Conservation (phyloP, 2,797 vertebrate genomes). For the Rhinella marina region DNA sequence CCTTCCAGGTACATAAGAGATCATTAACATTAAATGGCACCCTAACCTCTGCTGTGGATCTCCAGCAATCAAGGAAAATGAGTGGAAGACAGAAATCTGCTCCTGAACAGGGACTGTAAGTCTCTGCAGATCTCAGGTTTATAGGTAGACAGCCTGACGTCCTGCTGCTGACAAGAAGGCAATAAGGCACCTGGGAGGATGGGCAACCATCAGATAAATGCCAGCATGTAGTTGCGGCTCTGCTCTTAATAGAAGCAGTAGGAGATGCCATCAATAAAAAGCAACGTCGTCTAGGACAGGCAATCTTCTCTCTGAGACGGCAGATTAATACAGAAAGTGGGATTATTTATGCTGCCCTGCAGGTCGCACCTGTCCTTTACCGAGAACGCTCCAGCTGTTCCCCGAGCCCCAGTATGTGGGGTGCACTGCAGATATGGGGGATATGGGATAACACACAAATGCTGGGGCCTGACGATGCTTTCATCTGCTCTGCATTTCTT, state of each 20-base stretch:
- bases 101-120: not conserved
- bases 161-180: not conserved
- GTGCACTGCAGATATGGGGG: not conserved
- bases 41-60: not conserved
- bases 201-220: constrained; percentile 28
- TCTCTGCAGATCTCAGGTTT: not conserved
- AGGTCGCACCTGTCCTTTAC: constrained; percentile 39
- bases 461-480: not conserved
- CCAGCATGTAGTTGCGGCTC: not conserved
- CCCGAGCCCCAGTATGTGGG: not conserved
- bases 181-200: not conserved
- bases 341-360: constrained; percentile 54
- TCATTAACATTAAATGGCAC: not conserved
- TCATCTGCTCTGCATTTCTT: not conserved
- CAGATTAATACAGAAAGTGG: constrained; percentile 46
- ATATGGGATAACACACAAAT: not conserved
- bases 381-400: not conserved
- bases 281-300: constrained; percentile 9
- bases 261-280: constrained; percentile 32
- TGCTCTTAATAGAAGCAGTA: constrained; percentile 26
- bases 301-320: constrained; percentile 38
- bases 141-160: not conserved
- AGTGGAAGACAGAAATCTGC: not conserved
- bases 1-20: not conserved
- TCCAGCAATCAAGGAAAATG: not conserved